A percentile compares a stretch with the other conserved stretches of the same genome.
These are phyloP conservation scores for Ophioderma brevispina DNA, from an alignment of 35 echinoderm and acorn worm species.

Conservation along the genomic window DNA sequence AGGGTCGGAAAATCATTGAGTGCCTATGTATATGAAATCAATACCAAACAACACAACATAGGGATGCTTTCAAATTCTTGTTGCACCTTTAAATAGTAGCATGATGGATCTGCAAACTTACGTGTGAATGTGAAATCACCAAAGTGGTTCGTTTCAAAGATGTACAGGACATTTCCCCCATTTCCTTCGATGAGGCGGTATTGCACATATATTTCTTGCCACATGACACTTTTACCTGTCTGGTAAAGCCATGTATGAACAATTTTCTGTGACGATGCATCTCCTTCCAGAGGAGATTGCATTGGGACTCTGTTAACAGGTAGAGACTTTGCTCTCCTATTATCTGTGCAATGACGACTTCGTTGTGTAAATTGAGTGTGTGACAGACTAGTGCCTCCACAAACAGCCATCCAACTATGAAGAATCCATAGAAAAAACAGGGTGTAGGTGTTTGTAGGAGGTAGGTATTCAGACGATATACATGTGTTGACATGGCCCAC, in stretches of 20 bases:
- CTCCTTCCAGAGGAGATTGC: neutral
- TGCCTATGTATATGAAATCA: no score
- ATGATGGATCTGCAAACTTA: no score
- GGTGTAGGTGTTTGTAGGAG: neutral
- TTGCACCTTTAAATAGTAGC: no score
- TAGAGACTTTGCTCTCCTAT: neutral
- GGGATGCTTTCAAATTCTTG: no score
- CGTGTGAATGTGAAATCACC: neutral
- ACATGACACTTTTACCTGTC: neutral
- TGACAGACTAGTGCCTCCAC: neutral
- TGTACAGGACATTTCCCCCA: neutral
- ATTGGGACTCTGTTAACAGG: neutral
- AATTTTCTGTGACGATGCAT: neutral
- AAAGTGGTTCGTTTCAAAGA: neutral
- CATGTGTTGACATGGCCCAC: no score
- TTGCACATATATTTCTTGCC: neutral
- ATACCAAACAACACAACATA: no score
- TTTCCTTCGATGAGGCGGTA: neutral
- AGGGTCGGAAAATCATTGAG: no score
- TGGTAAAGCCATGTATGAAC: neutral
- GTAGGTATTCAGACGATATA: no score
- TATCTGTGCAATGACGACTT: neutral
- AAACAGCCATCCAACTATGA: neutral
- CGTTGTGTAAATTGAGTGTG: neutral
- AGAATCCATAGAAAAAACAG: neutral